Evolutionary conservation across 2,888 invertebrate genomes (phyloP).

Genomic region (Hyppa rectilinea): DNA sequence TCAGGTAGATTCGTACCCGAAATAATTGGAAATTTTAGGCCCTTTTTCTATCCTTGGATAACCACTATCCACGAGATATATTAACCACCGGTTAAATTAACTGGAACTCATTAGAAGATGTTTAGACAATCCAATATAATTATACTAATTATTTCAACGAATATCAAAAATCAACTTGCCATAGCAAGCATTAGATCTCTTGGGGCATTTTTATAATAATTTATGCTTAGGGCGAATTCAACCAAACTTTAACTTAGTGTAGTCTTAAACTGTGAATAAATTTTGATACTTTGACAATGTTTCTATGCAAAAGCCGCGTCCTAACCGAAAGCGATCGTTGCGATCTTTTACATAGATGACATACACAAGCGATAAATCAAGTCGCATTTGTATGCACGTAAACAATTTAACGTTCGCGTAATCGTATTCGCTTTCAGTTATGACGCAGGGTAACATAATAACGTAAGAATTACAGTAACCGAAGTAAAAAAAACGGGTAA

Average conservation of each 20-base stretch:
- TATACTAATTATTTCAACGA: neutral
- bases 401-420: no score
- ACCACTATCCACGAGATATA: neutral
- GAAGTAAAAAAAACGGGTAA: neutral
- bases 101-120: neutral
- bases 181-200: neutral
- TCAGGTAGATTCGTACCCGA: neutral
- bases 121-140: neutral
- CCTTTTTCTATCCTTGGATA: neutral
- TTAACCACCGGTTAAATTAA: neutral
- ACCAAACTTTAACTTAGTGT: neutral
- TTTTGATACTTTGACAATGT: neutral
- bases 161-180: neutral
- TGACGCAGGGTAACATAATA: no score
- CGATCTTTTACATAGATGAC: no score
- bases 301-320: neutral
- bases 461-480: no score
- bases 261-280: neutral
- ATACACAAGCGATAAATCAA: no score
- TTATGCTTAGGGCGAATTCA: neutral
- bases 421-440: no score
- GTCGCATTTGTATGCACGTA: no score
- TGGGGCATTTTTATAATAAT: conserved; percentile 21
- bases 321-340: no score
- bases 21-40: neutral